Percentiles rank a stretch among this genome's conserved stretches.
These are phyloP conservation scores for Rosalia funebris DNA, from an alignment of 2,888 invertebrate genomes.

Conservation along the genomic window DNA sequence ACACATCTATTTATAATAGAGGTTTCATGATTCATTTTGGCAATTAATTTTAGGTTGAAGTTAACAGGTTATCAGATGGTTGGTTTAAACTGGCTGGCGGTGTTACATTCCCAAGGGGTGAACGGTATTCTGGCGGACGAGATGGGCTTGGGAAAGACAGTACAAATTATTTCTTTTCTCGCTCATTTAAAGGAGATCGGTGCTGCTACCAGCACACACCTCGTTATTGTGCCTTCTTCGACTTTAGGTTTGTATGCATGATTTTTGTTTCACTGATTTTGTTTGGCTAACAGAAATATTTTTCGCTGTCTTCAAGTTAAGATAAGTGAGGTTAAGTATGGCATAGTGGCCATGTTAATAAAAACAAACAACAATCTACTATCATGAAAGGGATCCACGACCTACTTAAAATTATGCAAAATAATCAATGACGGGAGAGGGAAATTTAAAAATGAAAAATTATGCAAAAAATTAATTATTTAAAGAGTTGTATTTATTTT, in stretches of 20 bases:
- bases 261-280: neutral
- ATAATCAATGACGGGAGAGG: too few relatives aligned
- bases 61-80: constrained; percentile 89
- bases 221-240: constrained; percentile 96
- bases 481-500: too few relatives aligned
- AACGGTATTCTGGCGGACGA: constrained; percentile 97
- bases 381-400: too few relatives aligned
- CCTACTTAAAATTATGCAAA: too few relatives aligned
- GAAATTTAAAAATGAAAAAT: too few relatives aligned
- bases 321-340: too few relatives aligned
- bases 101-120: constrained; percentile 87
- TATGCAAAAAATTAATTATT: too few relatives aligned
- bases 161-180: constrained; percentile 92
- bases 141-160: constrained; percentile 96
- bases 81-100: constrained; percentile 92
- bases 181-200: constrained; percentile 87
- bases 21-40: too few relatives aligned
- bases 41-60: constrained; percentile 71
- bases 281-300: neutral
- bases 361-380: too few relatives aligned
- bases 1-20: neutral
- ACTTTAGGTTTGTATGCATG: constrained; percentile 79
- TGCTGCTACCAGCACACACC: constrained; percentile 80
- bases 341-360: too few relatives aligned
- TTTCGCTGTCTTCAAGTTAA: too few relatives aligned